Percentiles rank a stretch among this genome's conserved stretches.
Conservation (phyloP, 1,140 invertebrate genomes). For the Aphaenogaster ashmeadi region DNA sequence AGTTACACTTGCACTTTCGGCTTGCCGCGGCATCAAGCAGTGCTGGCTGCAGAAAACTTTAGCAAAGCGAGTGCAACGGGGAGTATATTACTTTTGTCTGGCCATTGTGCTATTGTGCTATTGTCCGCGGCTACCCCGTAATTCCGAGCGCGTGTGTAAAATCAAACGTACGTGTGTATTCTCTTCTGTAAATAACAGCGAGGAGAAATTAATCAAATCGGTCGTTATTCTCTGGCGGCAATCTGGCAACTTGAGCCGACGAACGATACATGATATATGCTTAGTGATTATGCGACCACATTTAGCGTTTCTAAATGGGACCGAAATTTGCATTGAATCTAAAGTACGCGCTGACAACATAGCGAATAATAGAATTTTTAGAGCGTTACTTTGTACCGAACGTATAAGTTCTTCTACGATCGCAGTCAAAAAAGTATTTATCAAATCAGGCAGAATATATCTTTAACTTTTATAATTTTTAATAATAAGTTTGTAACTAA, state of each 20-base stretch:
- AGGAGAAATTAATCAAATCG: not conserved
- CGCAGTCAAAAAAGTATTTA: not conserved
- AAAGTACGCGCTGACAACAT: not conserved
- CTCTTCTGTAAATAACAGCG: not conserved
- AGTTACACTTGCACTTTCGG: constrained; percentile 73
- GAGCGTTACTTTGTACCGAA: not conserved
- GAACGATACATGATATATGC: not conserved
- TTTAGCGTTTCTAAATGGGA: not conserved
- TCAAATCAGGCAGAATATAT: not conserved
- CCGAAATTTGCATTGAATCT: not conserved
- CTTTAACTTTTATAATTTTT: not conserved
- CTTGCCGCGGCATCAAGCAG: constrained; percentile 20
- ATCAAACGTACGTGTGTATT: not conserved
- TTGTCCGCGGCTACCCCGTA: not conserved
- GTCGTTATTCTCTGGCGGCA: not conserved
- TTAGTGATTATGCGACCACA: not conserved
- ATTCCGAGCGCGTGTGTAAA: not conserved
- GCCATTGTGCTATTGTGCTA: not conserved
- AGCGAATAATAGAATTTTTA: not conserved
- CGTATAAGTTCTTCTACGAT: not conserved
- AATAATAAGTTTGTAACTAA: not conserved
- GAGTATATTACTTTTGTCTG: not conserved
- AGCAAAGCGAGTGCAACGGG: not conserved
- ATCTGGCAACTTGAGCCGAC: not conserved
- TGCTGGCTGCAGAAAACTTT: not conserved